These are phyloP conservation scores for Isoperla grammatica DNA, from an alignment of 2,888 invertebrate genomes.

Conservation along the genomic window DNA sequence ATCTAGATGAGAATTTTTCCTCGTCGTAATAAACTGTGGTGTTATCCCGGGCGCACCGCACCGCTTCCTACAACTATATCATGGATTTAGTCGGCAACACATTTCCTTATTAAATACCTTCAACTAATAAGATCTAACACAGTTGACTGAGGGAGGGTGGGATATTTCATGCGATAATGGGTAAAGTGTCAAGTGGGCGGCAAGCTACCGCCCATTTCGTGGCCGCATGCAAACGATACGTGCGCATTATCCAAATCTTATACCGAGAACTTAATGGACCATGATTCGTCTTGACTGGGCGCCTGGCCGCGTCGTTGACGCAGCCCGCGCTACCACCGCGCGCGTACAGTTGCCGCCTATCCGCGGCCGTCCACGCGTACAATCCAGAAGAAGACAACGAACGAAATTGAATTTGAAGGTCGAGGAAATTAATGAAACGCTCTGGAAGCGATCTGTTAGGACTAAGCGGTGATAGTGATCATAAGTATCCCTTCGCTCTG, in stretches of 20 bases:
- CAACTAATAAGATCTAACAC: constrained; percentile 43
- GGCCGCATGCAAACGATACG: not conserved
- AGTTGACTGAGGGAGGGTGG: constrained; percentile 25
- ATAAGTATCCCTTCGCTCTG: constrained; percentile 7
- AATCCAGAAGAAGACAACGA: no score
- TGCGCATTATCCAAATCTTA: constrained; percentile 13
- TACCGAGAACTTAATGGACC: constrained; percentile 7
- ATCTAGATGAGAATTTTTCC: constrained; percentile 47
- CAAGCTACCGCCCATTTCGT: not conserved
- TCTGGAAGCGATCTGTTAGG: constrained; percentile 1
- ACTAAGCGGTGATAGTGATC: constrained; percentile 6
- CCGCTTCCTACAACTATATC: constrained; percentile 29
- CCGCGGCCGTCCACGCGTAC: no score
- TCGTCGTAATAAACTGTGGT: constrained; percentile 42
- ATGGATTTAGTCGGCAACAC: constrained; percentile 41
- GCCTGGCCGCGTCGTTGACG: no score
- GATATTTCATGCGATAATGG: constrained; percentile 30
- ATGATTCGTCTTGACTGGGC: constrained; percentile 5
- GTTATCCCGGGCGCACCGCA: constrained; percentile 38
- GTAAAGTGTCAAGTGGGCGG: constrained; percentile 24
- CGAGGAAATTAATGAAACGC: constrained; percentile 10
- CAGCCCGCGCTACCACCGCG: no score
- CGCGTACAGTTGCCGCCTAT: not conserved
- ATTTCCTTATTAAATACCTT: constrained; percentile 46
- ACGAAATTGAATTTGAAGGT: not conserved